These are phyloP conservation scores for Monopis laevigella DNA, from an alignment of 2,888 invertebrate species.

Conservation along the genomic window DNA sequence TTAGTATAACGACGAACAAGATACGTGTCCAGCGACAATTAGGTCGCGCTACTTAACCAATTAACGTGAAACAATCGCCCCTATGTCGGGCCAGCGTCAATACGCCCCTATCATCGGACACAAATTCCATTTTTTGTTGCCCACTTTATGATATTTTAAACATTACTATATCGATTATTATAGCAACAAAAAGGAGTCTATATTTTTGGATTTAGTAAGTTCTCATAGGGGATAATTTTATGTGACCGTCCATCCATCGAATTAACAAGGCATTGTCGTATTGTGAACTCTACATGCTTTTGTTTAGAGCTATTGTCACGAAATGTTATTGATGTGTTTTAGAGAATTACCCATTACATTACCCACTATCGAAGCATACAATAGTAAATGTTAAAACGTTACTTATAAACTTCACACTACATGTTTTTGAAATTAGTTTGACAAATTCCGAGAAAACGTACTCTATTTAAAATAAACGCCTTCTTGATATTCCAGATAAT, in stretches of 20 bases:
- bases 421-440: no score
- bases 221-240: slow-evolving; percentile 60
- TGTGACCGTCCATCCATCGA: slow-evolving; percentile 21
- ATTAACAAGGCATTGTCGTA: slow-evolving; percentile 2
- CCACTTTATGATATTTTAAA: slow-evolving; percentile 60
- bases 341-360: no score
- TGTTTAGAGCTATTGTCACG: no score
- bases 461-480: no score
- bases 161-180: slow-evolving; percentile 20
- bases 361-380: no score
- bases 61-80: slow-evolving; percentile 63
- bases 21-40: slow-evolving; percentile 55
- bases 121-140: slow-evolving; percentile 44
- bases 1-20: no score
- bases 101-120: slow-evolving; percentile 59
- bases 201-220: slow-evolving; percentile 13
- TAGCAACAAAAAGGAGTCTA: background rate
- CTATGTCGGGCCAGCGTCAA: slow-evolving; percentile 47
- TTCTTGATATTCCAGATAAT: no score
- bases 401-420: no score
- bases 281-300: no score
- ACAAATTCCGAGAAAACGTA: no score
- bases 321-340: no score
- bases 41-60: slow-evolving; percentile 60
- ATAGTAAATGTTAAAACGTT: no score